Conservation (phyloP, 1,140 invertebrate species). For the Diorhabda elongata region DNA sequence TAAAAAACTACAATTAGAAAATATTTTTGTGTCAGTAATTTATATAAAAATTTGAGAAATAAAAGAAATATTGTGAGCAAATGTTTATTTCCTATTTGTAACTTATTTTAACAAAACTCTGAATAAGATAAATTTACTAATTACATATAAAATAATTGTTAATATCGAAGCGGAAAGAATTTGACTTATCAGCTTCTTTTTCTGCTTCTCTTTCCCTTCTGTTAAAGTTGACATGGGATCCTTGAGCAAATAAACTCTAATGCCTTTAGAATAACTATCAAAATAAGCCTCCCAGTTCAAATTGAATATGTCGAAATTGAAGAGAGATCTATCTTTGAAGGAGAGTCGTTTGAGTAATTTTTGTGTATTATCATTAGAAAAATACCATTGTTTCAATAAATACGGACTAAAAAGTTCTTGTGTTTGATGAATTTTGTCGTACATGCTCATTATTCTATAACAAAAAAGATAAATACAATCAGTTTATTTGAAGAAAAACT, state of each 20-base stretch:
- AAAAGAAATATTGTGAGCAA: too few relatives aligned
- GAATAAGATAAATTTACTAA: slow-evolving; percentile 25
- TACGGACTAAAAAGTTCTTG: slow-evolving; percentile 68
- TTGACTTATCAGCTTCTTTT: slow-evolving; percentile 11
- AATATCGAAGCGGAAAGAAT: slow-evolving; percentile 10
- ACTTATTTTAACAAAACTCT: slow-evolving; percentile 12
- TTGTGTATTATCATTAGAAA: slow-evolving; percentile 63
- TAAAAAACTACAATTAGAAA: too few relatives aligned
- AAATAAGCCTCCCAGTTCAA: slow-evolving; percentile 61
- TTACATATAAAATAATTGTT: slow-evolving; percentile 17
- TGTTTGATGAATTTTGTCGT: slow-evolving; percentile 69
- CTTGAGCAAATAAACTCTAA: slow-evolving; percentile 57
- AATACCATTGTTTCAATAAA: slow-evolving; percentile 64
- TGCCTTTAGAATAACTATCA: slow-evolving; percentile 54
- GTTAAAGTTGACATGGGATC: slow-evolving; percentile 53
- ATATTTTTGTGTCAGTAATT: too few relatives aligned
- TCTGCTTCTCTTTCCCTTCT: slow-evolving; percentile 26
- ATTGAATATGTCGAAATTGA: slow-evolving; percentile 55
- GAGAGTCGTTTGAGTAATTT: slow-evolving; percentile 59
- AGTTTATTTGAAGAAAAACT: slow-evolving; percentile 3
- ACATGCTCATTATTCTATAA: slow-evolving; percentile 66
- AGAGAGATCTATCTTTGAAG: slow-evolving; percentile 55
- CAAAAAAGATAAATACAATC: slow-evolving; percentile 3
- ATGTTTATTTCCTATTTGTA: too few relatives aligned
- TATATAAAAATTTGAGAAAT: too few relatives aligned